phyloP scores from a whole-genome alignment of 2,797 vertebrate species.

The Ataeniobius toweri region DNA sequence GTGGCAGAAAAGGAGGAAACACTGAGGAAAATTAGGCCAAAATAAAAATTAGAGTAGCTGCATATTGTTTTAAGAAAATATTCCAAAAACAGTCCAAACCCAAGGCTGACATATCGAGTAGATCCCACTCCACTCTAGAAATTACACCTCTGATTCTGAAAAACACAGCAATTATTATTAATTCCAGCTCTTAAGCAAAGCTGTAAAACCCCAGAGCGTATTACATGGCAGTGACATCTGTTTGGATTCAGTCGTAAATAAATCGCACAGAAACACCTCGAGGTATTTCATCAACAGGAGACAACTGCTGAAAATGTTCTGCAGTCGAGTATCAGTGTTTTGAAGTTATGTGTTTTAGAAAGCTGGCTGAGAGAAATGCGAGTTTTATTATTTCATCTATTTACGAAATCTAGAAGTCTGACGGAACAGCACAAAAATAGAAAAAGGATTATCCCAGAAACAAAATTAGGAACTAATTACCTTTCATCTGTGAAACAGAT shows the following conservation, averaged over 20 bases:
- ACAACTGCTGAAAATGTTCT: background rate
- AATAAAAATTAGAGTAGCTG: constrained; percentile 8
- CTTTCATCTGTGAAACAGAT: background rate
- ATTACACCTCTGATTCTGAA: background rate
- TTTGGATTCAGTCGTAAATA: background rate
- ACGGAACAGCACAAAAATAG: background rate
- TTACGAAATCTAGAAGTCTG: background rate
- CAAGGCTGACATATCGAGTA: too few relatives aligned
- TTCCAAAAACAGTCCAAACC: constrained; percentile 15
- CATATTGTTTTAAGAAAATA: constrained; percentile 5
- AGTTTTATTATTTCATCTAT: background rate
- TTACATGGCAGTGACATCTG: background rate
- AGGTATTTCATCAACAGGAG: background rate
- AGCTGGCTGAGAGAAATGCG: background rate
- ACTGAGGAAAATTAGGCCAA: background rate
- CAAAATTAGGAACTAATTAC: background rate
- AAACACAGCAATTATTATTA: background rate
- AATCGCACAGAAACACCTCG: background rate
- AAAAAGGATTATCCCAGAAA: background rate
- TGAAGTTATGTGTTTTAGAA: background rate
- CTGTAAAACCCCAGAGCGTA: background rate
- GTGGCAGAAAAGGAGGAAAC: background rate
- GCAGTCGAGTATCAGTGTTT: background rate
- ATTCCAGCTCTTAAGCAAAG: background rate
- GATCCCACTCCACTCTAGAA: background rate